These are phyloP conservation scores for Tipula unca DNA, from an alignment of 2,888 invertebrate species.

Conservation along the genomic window DNA sequence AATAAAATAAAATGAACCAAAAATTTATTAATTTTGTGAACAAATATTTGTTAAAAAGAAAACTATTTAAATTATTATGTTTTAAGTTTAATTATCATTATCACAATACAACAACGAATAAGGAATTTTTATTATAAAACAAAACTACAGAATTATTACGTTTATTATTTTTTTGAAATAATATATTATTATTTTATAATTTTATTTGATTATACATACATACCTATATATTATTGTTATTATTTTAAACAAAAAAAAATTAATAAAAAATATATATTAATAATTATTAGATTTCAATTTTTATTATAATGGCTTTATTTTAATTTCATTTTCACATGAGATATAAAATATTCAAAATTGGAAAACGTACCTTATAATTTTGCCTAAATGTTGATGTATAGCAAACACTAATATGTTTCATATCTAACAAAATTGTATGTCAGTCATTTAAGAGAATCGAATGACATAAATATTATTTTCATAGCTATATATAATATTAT, in stretches of 20 bases:
- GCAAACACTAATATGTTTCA: not conserved
- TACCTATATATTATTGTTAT: not conserved
- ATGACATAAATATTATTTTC: not conserved
- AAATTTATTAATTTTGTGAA: slow-evolving; percentile 14
- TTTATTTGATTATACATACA: not conserved
- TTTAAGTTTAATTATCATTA: not conserved
- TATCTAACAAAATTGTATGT: not conserved
- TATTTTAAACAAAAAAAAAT: not conserved
- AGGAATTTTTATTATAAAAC: not conserved
- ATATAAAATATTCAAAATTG: not conserved
- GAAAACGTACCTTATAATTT: not conserved
- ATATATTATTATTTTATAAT: slow-evolving; percentile 14
- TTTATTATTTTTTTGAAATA: slow-evolving; percentile 8
- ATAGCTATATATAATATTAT: no score
- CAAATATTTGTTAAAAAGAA: not conserved
- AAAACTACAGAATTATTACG: not conserved
- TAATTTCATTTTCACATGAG: not conserved
- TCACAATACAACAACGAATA: not conserved
- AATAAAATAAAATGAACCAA: not conserved
- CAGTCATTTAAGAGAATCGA: not conserved
- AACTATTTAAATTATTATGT: not conserved
- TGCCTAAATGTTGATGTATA: not conserved
- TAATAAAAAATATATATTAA: not conserved
- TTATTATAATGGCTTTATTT: not conserved
- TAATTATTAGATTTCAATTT: not conserved